Conservation (phyloP, 2,113 vertebrate genomes). For the Romanogobio albipinnatus region DNA sequence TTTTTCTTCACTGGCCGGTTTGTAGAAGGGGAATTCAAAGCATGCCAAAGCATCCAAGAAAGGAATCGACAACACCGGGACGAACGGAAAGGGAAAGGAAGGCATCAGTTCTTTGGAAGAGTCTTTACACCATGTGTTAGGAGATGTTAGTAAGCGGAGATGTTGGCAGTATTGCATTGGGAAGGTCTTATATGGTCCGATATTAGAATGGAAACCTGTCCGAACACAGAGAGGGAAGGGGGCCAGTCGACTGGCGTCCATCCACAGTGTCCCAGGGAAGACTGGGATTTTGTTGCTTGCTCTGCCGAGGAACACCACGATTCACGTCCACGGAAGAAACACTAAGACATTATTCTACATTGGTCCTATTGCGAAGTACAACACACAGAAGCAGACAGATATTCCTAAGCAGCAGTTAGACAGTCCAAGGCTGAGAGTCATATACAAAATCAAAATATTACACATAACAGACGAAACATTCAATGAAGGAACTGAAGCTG, state of each 20-base stretch:
- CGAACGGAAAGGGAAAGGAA: constrained; percentile 49
- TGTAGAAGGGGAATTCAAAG: constrained; percentile 59
- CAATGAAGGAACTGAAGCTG: neutral
- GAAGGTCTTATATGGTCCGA: constrained; percentile 54
- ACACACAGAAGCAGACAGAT: constrained; percentile 49
- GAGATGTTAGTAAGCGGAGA: constrained; percentile 61
- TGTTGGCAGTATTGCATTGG: constrained; percentile 71
- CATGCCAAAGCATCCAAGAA: constrained; percentile 76
- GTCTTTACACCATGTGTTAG: constrained; percentile 47
- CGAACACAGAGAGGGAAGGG: constrained; percentile 40
- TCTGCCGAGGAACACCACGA: constrained; percentile 55
- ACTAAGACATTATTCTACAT: constrained; percentile 52
- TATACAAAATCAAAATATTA: constrained; percentile 8
- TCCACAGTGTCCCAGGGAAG: constrained; percentile 68
- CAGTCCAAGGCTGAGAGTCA: constrained; percentile 45
- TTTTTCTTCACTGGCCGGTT: constrained; percentile 63
- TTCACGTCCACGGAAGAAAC: constrained; percentile 45
- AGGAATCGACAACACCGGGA: constrained; percentile 71
- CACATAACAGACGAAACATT: constrained; percentile 10
- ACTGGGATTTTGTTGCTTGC: constrained; percentile 76
- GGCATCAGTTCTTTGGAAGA: constrained; percentile 62
- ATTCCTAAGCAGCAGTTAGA: constrained; percentile 43
- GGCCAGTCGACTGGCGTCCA: constrained; percentile 51
- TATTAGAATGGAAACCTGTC: constrained; percentile 42
- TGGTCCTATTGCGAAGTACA: constrained; percentile 61